Evolutionary conservation across 2,113 vertebrate species (phyloP).

Genomic region (Protomyctophum bolini): DNA sequence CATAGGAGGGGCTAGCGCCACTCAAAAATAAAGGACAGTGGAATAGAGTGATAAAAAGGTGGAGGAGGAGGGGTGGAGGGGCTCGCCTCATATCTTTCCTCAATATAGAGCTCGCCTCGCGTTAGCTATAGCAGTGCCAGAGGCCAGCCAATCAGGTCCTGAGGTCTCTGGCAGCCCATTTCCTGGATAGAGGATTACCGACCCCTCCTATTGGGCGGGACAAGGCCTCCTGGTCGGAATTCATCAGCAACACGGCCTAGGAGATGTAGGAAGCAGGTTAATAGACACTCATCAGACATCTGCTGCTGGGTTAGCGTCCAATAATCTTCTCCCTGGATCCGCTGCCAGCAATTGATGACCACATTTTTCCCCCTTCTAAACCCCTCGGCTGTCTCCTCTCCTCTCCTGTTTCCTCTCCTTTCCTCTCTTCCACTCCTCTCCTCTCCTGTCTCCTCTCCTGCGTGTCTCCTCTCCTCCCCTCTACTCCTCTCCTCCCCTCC

Average conservation of each 20-base stretch:
- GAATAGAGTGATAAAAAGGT: constrained; percentile 19
- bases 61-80: constrained; percentile 44
- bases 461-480: constrained; percentile 14
- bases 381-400: constrained; percentile 63
- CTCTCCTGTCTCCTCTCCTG: constrained; percentile 37
- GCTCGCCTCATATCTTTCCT: constrained; percentile 54
- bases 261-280: constrained; percentile 83
- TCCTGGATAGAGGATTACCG: constrained; percentile 76
- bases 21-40: not conserved
- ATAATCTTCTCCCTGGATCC: constrained; percentile 82
- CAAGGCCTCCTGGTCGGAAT: constrained; percentile 82
- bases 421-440: constrained; percentile 22
- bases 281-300: constrained; percentile 87
- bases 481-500: not conserved
- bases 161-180: constrained; percentile 71
- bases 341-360: constrained; percentile 84
- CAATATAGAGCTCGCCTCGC: constrained; percentile 12
- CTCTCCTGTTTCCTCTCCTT: constrained; percentile 21
- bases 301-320: constrained; percentile 81
- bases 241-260: constrained; percentile 76
- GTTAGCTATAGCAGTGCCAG: constrained; percentile 57
- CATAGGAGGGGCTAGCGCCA: too few relatives aligned
- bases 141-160: constrained; percentile 66
- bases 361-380: constrained; percentile 66
- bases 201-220: constrained; percentile 79